A percentile compares a stretch with the other conserved stretches of the same genome.
phyloP scores from a whole-genome alignment of 2,888 invertebrate species.

The Sphaerophoria taeniata region DNA sequence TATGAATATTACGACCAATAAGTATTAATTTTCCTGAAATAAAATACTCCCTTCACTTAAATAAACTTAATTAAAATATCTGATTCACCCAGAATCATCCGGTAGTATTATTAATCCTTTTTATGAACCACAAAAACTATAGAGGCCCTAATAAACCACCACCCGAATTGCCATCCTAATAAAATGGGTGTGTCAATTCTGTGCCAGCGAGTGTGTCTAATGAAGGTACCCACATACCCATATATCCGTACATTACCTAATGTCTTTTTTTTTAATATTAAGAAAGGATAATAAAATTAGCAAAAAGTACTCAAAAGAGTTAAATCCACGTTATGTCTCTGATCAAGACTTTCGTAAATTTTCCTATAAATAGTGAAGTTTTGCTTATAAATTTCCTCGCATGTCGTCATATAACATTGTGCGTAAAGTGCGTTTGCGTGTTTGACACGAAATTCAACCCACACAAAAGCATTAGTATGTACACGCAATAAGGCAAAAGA shows the following conservation, averaged over 20 bases:
- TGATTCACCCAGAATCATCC: background rate
- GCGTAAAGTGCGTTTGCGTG: conserved; percentile 42
- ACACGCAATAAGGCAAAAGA: background rate
- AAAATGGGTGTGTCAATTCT: background rate
- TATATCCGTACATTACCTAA: background rate
- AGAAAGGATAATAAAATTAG: background rate
- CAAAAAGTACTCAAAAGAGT: conserved; percentile 1
- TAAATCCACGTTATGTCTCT: background rate
- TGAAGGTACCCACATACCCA: background rate
- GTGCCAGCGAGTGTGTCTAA: background rate
- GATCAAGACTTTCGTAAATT: background rate
- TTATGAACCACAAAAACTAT: background rate
- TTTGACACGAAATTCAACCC: conserved; percentile 27
- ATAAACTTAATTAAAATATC: background rate
- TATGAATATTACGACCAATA: background rate
- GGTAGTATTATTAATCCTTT: background rate
- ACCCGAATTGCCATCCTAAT: background rate
- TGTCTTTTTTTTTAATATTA: background rate
- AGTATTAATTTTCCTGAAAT: background rate
- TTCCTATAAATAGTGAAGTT: background rate
- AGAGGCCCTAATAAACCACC: background rate
- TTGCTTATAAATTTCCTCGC: conserved; percentile 8
- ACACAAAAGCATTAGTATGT: background rate
- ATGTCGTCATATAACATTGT: conserved; percentile 14
- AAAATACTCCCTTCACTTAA: background rate